Evolutionary conservation across 2,888 invertebrate species (phyloP).

Genomic region (Pyrochroa serraticornis): DNA sequence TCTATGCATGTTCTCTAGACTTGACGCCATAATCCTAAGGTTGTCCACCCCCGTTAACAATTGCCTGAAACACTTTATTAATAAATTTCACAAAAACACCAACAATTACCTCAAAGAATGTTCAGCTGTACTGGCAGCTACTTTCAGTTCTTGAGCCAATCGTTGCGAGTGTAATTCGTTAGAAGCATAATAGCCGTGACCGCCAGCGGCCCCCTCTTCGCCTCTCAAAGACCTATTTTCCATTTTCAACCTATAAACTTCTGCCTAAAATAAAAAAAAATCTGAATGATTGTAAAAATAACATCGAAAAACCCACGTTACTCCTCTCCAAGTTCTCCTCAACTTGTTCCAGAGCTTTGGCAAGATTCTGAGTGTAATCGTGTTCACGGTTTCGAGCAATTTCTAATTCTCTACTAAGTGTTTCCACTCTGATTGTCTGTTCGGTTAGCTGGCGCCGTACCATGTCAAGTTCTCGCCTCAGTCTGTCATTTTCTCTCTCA

Average conservation of each 20-base stretch:
- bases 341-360: conserved; percentile 64
- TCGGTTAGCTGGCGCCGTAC: conserved; percentile 62
- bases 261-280: conserved; percentile 54
- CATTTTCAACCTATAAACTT: conserved; percentile 59
- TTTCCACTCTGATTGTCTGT: conserved; percentile 61
- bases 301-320: conserved; percentile 56
- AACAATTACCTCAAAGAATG: conserved; percentile 64
- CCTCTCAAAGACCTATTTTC: conserved; percentile 62
- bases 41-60: conserved; percentile 71
- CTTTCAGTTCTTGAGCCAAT: conserved; percentile 66
- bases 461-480: conserved; percentile 64
- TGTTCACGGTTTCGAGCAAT: conserved; percentile 61
- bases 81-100: not conserved
- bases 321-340: conserved; percentile 66
- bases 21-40: conserved; percentile 68
- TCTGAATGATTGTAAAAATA: conserved; percentile 20
- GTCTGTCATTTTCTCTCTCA: conserved; percentile 56
- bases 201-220: conserved; percentile 59
- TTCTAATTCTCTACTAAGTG: conserved; percentile 62
- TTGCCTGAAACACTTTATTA: conserved; percentile 61
- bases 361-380: conserved; percentile 62
- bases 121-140: conserved; percentile 70
- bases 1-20: conserved; percentile 66
- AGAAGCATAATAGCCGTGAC: conserved; percentile 49
- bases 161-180: conserved; percentile 57